phyloP scores from a whole-genome alignment of 2,113 vertebrate species.

The Edolisoma coerulescens region DNA sequence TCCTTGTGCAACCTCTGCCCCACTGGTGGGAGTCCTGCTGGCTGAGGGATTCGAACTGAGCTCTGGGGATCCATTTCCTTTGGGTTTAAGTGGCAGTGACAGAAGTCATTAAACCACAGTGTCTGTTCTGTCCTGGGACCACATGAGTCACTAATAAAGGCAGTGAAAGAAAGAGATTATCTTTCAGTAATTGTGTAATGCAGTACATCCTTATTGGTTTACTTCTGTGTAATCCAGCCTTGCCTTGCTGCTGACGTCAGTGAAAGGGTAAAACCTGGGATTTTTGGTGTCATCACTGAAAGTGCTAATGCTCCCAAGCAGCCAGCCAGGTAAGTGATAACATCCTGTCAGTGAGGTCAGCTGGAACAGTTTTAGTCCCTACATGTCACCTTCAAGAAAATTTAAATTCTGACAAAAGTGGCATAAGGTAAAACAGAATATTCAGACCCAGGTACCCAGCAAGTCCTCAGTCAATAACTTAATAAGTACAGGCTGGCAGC shows the following conservation, averaged over 20 bases:
- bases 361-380: neutral
- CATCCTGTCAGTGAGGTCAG: neutral
- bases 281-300: neutral
- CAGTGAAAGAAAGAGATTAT: neutral
- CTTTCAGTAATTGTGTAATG: neutral
- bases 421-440: neutral
- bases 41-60: neutral
- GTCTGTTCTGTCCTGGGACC: neutral
- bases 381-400: neutral
- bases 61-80: neutral
- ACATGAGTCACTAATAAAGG: slow-evolving; percentile 35
- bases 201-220: slow-evolving; percentile 33
- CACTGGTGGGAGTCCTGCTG: neutral
- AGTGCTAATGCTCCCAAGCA: neutral
- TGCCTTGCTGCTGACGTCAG: slow-evolving; percentile 12
- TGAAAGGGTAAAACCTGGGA: neutral
- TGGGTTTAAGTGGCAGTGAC: neutral
- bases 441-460: neutral
- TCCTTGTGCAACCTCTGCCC: neutral
- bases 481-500: neutral
- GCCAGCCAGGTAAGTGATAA: neutral
- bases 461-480: neutral
- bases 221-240: neutral
- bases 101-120: neutral
- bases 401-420: neutral